Conservation (phyloP, 1,140 invertebrate genomes). For the Tribolium madens region DNA sequence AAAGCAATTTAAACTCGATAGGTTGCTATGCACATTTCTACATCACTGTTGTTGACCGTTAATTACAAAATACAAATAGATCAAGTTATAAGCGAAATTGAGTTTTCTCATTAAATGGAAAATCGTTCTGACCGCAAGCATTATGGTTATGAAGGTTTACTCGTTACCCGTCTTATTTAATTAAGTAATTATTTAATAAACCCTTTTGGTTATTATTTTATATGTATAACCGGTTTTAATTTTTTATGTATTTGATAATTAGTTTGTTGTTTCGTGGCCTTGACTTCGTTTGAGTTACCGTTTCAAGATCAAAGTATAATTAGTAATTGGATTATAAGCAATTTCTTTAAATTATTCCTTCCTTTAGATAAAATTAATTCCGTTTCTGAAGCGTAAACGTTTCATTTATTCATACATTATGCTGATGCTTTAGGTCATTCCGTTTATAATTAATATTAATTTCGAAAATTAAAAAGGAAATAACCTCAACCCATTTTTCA, state of each 20-base stretch:
- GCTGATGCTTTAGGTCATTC: background rate
- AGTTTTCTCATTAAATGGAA: conserved; percentile 47
- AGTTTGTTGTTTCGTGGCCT: background rate
- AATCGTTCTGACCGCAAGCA: conserved; percentile 39
- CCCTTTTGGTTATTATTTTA: background rate
- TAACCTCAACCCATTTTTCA: background rate
- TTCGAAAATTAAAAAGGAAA: conserved; percentile 3
- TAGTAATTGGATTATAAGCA: background rate
- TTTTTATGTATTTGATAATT: background rate
- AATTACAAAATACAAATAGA: conserved; percentile 50
- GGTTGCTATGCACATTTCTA: conserved; percentile 38
- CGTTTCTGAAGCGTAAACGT: conserved; percentile 12
- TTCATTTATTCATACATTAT: conserved; percentile 3
- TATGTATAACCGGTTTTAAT: background rate
- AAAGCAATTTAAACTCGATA: conserved; percentile 28
- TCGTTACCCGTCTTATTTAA: conserved; percentile 7
- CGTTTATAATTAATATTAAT: background rate
- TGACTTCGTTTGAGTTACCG: background rate
- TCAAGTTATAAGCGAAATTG: conserved; percentile 43
- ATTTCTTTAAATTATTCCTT: background rate
- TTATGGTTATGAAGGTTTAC: conserved; percentile 32
- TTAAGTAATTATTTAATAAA: conserved; percentile 1
- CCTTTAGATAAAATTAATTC: background rate
- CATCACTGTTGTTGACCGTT: conserved; percentile 45
- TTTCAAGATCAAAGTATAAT: background rate